Evolutionary conservation across 2,113 vertebrate species (phyloP).

Genomic region (Meleagris gallopavo): DNA sequence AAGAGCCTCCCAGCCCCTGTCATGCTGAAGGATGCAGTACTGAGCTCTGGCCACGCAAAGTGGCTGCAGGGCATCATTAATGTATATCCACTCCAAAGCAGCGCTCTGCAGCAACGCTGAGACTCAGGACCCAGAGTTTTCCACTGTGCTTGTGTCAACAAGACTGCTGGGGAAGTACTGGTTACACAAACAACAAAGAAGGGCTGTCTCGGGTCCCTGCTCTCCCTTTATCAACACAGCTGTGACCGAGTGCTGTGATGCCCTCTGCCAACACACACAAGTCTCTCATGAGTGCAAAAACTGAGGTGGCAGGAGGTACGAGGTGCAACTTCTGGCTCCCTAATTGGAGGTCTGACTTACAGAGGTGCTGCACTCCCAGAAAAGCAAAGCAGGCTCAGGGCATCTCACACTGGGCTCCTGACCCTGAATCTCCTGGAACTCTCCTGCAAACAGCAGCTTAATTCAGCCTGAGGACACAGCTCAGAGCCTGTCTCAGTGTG

Average conservation of each 20-base stretch:
- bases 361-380: background rate
- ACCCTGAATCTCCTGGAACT: background rate
- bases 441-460: background rate
- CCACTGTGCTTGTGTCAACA: background rate
- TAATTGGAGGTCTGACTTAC: background rate
- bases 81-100: background rate
- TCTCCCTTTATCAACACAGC: background rate
- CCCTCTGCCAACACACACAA: background rate
- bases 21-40: background rate
- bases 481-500: background rate
- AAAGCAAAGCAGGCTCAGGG: background rate
- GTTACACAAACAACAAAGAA: background rate
- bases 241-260: rapidly evolving
- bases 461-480: background rate
- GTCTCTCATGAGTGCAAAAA: background rate
- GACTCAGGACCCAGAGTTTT: background rate
- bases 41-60: background rate
- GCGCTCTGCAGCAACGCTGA: background rate
- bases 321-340: background rate
- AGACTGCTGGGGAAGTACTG: background rate
- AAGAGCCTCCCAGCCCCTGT: background rate
- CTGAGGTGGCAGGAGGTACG: background rate
- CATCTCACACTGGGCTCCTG: background rate
- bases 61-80: background rate
- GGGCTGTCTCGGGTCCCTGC: background rate